Percentiles rank a stretch among this genome's conserved stretches.
These are phyloP conservation scores for Andrena bicolor DNA, from an alignment of 2,888 invertebrate species.

Conservation along the genomic window DNA sequence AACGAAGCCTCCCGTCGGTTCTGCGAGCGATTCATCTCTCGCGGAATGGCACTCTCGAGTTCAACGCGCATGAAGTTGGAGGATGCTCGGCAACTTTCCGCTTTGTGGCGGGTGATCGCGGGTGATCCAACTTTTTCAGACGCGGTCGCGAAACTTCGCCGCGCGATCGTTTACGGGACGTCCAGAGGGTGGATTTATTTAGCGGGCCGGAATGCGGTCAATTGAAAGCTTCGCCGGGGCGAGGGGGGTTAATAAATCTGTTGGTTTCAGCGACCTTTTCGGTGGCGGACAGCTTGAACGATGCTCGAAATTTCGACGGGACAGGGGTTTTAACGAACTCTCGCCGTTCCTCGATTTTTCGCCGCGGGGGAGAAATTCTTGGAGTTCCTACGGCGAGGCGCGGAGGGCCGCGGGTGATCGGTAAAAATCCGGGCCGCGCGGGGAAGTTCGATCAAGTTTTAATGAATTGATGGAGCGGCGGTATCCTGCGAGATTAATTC, in stretches of 20 bases:
- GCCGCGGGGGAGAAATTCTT: not conserved
- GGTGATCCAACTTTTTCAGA: conserved; percentile 24
- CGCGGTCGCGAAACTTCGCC: conserved; percentile 25
- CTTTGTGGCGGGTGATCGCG: conserved; percentile 11
- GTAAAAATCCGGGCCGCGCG: not conserved
- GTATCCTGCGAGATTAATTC: not conserved
- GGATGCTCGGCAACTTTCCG: conserved; percentile 15
- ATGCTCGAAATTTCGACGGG: not conserved
- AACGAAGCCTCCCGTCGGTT: conserved; percentile 5
- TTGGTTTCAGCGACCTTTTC: not conserved
- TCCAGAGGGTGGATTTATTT: not conserved
- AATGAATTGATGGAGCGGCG: not conserved
- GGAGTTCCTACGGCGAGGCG: not conserved
- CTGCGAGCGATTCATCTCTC: not conserved
- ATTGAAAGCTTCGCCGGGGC: conserved; percentile 21
- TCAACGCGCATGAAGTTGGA: conserved; percentile 28
- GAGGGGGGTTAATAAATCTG: not conserved
- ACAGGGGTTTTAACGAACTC: conserved; percentile 2
- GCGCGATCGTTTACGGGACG: conserved; percentile 7
- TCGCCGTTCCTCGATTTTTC: not conserved
- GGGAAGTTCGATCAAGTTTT: not conserved
- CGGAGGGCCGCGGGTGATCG: not conserved
- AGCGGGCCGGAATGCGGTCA: not conserved
- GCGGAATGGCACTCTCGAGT: conserved; percentile 43
- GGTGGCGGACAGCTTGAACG: not conserved